These are phyloP conservation scores for Darevskia mixta DNA, from an alignment of 2,797 vertebrate genomes.

Conservation along the genomic window DNA sequence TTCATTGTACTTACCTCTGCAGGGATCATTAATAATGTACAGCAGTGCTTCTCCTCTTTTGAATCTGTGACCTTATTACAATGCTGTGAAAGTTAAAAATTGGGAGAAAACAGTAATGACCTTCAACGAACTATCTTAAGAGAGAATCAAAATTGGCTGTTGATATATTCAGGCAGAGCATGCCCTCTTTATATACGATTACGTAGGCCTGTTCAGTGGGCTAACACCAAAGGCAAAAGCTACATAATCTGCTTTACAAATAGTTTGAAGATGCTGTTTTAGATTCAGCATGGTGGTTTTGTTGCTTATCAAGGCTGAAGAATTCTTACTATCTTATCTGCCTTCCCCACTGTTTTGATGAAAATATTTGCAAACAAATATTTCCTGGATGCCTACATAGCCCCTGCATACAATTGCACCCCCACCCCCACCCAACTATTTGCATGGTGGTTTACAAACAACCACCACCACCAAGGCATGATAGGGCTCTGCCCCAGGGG, in stretches of 20 bases:
- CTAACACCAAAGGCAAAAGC: neutral
- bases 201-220: neutral
- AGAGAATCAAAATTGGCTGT: neutral
- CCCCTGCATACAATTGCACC: neutral
- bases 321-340: neutral
- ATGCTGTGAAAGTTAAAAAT: neutral
- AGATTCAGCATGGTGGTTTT: neutral
- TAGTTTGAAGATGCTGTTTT: neutral
- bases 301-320: neutral
- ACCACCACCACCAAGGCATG: too few species aligned
- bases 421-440: neutral
- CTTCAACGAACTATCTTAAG: constrained; percentile 2
- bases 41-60: neutral
- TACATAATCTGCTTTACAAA: neutral
- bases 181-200: neutral
- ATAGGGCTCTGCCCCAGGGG: too few species aligned
- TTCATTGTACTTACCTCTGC: neutral
- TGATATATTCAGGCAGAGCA: neutral
- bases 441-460: neutral
- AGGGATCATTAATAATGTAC: constrained; percentile 21
- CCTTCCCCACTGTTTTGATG: neutral
- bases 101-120: neutral
- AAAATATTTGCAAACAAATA: neutral
- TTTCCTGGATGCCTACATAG: neutral
- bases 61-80: neutral